Conservation (phyloP, 2,797 vertebrate species). For the Stomatorhinus walkeri region DNA sequence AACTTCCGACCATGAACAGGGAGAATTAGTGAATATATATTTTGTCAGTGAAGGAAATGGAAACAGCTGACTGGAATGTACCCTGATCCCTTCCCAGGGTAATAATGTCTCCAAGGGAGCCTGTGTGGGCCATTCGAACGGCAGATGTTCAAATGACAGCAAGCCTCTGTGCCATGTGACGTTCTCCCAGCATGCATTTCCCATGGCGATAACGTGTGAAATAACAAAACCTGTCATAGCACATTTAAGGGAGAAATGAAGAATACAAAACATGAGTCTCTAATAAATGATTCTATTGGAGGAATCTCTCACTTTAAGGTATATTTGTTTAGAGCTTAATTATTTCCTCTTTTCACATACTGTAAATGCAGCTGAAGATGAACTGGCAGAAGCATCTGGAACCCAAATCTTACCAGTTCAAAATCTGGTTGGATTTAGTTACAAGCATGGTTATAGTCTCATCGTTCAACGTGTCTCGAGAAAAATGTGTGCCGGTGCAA, state of each 20-base stretch:
- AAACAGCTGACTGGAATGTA: not conserved
- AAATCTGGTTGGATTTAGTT: not conserved
- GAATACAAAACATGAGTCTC: not conserved
- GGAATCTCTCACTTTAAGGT: not conserved
- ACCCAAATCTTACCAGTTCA: not conserved
- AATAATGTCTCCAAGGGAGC: not conserved
- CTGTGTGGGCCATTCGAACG: not conserved
- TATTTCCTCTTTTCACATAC: not conserved
- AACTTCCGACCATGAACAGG: not conserved
- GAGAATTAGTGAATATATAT: not conserved
- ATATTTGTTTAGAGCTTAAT: not conserved
- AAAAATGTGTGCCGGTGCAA: not conserved
- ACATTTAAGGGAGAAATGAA: not conserved
- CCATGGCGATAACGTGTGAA: not conserved
- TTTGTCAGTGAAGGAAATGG: not conserved
- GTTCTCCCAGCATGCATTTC: not conserved
- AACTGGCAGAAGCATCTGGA: not conserved
- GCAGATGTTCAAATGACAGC: not conserved
- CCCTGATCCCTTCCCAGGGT: not conserved
- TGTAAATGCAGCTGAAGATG: not conserved
- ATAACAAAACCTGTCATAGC: not conserved
- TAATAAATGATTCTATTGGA: not conserved
- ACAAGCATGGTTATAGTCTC: not conserved
- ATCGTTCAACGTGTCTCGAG: not conserved
- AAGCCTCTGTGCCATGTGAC: not conserved